Evolutionary conservation across 2,888 invertebrate genomes (phyloP), one percentile per base, ranked within the genome.

Genomic region (Aromia moschata): DNA sequence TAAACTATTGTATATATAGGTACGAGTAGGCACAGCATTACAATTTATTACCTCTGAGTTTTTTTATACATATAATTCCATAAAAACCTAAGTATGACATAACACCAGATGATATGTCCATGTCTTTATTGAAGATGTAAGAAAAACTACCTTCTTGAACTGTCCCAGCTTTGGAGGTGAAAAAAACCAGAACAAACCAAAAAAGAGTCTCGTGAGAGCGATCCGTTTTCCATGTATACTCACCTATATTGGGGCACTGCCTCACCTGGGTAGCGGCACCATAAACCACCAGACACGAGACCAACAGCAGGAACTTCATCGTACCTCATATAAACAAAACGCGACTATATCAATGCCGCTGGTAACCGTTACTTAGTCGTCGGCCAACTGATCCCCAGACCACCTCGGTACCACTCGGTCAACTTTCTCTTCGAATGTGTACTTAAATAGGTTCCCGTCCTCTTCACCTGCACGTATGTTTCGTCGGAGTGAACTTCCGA

Each of bases 401-500:
- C 41, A 57, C 58, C 47, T 47, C 20, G 17, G 38, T 45, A 40
- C 46, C 47, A 46, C 16, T 43, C 36, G 25, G 12, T 5, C 51
- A 45, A 55, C 64, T 64, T 59, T 64, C 64, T 59, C 64, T 61
- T 38, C 17, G 56, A 57, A 54, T 59, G 61, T 61, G 59, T 57
- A 17, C 31, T 60, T 58, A 58, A 55, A 49, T 55, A 58, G 31
- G 37, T 20, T 33, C 51, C 33, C 52, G 33, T 51, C 58, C 52
- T 52, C 52, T 52, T 38, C 38, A 36, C 17, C 47, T 47, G 18
- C 12, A 12, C 20, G 9, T 3, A 12, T 47, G 17, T 36, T 36
- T 11, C 4, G 20, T 47, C 18, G 1, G 5, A 45, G 10, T 38
- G 18, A 12, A 60, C 56, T 60, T 60, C 60, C 60, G 49, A 58